Percentiles rank a stretch among this genome's conserved stretches.
Evolutionary conservation across 2,113 vertebrate genomes (phyloP).

Genomic region (Verasper variegatus): DNA sequence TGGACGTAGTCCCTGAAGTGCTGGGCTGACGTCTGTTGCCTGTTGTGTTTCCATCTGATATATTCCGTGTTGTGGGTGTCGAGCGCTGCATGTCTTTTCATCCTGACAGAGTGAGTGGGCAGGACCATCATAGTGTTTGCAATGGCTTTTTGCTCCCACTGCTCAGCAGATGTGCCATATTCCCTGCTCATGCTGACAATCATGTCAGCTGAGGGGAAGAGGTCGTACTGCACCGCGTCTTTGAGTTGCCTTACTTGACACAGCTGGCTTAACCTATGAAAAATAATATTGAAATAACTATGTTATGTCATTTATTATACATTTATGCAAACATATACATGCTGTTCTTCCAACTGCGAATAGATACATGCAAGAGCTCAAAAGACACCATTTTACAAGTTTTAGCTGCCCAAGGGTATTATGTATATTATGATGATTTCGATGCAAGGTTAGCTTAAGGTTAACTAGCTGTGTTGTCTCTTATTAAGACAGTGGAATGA

Average conservation of each 20-base stretch:
- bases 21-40: constrained; percentile 5
- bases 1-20: neutral
- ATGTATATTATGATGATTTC: neutral
- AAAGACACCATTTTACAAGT: neutral
- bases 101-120: neutral
- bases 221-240: constrained; percentile 73
- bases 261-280: constrained; percentile 80
- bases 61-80: constrained; percentile 65
- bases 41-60: constrained; percentile 48
- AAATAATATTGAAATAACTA: neutral
- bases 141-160: neutral
- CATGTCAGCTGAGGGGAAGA: constrained; percentile 88
- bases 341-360: neutral
- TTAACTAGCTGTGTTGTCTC: no score
- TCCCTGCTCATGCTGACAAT: constrained; percentile 77
- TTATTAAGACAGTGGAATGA: no score
- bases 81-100: constrained; percentile 30
- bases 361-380: neutral
- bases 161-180: constrained; percentile 73
- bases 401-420: neutral
- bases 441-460: neutral
- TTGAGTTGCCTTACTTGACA: constrained; percentile 73
- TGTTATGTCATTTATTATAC: neutral
- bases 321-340: neutral
- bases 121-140: neutral